A percentile compares a stretch with the other conserved stretches of the same genome.
Conservation (phyloP, 2,888 invertebrate genomes). For the Parnassius mnemosyne region DNA sequence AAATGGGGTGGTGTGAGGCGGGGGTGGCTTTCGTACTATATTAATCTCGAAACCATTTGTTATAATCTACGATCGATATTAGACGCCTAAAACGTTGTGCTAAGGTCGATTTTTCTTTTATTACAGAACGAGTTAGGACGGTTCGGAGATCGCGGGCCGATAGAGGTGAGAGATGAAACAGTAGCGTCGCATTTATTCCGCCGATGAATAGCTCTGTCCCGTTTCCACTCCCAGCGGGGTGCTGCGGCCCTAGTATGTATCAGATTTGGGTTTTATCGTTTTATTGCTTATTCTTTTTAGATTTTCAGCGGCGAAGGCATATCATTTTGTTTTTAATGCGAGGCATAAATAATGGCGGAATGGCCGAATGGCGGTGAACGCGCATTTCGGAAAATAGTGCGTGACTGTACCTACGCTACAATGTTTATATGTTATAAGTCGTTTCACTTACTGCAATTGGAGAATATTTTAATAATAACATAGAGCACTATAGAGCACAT, state of each 20-base stretch:
- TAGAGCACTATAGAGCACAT: too few species aligned
- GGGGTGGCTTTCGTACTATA: slow-evolving; percentile 79
- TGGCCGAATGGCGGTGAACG: slow-evolving; percentile 74
- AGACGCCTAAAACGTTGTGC: slow-evolving; percentile 45
- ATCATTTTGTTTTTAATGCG: slow-evolving; percentile 80
- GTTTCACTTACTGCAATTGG: too few species aligned
- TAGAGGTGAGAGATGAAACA: slow-evolving; percentile 81
- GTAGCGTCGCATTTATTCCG: slow-evolving; percentile 78
- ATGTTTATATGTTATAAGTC: neutral
- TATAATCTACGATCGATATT: slow-evolving; percentile 72
- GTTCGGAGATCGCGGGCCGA: slow-evolving; percentile 74
- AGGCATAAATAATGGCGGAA: slow-evolving; percentile 72
- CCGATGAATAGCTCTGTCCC: slow-evolving; percentile 67
- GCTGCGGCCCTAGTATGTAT: slow-evolving; percentile 77
- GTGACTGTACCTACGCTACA: slow-evolving; percentile 51
- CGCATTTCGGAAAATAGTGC: slow-evolving; percentile 65
- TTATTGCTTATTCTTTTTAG: slow-evolving; percentile 82
- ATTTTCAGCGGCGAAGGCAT: slow-evolving; percentile 79
- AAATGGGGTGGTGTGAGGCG: slow-evolving; percentile 76
- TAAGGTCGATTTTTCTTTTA: slow-evolving; percentile 66
- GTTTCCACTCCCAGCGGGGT: slow-evolving; percentile 71
- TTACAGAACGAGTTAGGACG: slow-evolving; percentile 70
- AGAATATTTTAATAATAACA: too few species aligned
- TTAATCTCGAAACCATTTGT: slow-evolving; percentile 81
- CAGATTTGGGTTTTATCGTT: slow-evolving; percentile 81